Evolutionary conservation across 2,888 invertebrate species (phyloP).

Genomic region (Teleiodes luculella): DNA sequence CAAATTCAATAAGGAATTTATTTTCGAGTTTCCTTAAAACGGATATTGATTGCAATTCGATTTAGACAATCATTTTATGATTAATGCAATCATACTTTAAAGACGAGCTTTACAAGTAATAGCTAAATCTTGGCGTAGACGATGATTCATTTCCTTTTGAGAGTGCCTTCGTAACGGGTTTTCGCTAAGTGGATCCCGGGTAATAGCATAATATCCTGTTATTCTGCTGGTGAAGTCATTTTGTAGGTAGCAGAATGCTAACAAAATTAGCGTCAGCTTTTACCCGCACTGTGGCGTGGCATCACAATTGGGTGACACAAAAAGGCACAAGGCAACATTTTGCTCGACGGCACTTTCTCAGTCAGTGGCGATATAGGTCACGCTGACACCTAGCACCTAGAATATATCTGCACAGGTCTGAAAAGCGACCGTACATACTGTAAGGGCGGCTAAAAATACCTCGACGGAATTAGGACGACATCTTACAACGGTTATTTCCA

Average conservation of each 20-base stretch:
- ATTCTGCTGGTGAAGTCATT: slow-evolving; percentile 13
- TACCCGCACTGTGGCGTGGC: slow-evolving; percentile 36
- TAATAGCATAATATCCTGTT: slow-evolving; percentile 6
- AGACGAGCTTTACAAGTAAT: slow-evolving; percentile 4
- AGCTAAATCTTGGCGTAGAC: slow-evolving; percentile 3
- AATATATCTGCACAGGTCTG: slow-evolving; percentile 24
- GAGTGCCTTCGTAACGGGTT: slow-evolving; percentile 1
- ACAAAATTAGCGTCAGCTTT: slow-evolving; percentile 43
- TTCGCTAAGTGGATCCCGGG: slow-evolving; percentile 8
- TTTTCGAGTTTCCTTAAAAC: background rate
- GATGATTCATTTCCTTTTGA: slow-evolving; percentile 11
- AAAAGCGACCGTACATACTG: slow-evolving; percentile 10
- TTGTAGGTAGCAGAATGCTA: slow-evolving; percentile 29
- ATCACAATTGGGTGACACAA: slow-evolving; percentile 41
- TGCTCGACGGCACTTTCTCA: slow-evolving; percentile 39
- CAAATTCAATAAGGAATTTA: slow-evolving; percentile 6
- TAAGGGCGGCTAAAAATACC: slow-evolving; percentile 3
- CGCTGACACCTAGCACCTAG: slow-evolving; percentile 38
- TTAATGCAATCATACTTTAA: slow-evolving; percentile 2
- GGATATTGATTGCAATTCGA: slow-evolving; percentile 1
- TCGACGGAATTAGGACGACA: slow-evolving; percentile 3
- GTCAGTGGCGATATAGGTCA: slow-evolving; percentile 49
- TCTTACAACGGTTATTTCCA: background rate
- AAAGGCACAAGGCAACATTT: slow-evolving; percentile 45
- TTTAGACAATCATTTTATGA: slow-evolving; percentile 1